phyloP scores from a whole-genome alignment of 2,888 invertebrate genomes.

The Conchocele bisecta region DNA sequence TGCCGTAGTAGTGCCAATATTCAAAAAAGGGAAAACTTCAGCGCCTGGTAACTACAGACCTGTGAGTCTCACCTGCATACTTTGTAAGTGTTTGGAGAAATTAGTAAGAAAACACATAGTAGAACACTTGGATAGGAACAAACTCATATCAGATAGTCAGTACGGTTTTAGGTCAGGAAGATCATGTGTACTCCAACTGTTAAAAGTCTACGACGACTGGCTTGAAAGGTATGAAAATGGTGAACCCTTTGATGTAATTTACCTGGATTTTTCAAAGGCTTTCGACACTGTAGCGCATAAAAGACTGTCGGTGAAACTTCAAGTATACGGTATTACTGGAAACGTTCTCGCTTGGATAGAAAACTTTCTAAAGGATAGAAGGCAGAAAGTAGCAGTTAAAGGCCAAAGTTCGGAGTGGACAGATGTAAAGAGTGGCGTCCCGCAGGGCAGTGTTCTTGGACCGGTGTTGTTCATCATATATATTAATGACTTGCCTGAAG shows the following conservation, averaged over 20 bases:
- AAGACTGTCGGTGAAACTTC: background rate
- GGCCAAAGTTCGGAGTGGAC: background rate
- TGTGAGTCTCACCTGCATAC: background rate
- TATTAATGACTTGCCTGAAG: no score
- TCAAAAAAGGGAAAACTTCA: background rate
- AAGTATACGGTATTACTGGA: background rate
- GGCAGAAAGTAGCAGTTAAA: background rate
- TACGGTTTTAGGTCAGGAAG: background rate
- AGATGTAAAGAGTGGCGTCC: background rate
- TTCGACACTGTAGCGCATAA: background rate
- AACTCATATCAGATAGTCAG: background rate
- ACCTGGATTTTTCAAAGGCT: background rate
- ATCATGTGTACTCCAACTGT: background rate
- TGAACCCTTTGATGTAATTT: slow-evolving; percentile 1
- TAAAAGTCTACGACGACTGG: slow-evolving; percentile 3
- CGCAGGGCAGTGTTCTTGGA: background rate
- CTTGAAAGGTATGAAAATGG: background rate
- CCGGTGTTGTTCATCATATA: no score
- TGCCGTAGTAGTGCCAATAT: background rate
- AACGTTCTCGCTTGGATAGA: background rate
- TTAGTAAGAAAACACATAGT: background rate
- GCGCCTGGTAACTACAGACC: no score
- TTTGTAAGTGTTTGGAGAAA: background rate
- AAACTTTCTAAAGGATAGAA: background rate
- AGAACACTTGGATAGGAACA: background rate